These are phyloP conservation scores for Graptemys geographica DNA, from an alignment of 2,797 vertebrate genomes.

Conservation along the genomic window DNA sequence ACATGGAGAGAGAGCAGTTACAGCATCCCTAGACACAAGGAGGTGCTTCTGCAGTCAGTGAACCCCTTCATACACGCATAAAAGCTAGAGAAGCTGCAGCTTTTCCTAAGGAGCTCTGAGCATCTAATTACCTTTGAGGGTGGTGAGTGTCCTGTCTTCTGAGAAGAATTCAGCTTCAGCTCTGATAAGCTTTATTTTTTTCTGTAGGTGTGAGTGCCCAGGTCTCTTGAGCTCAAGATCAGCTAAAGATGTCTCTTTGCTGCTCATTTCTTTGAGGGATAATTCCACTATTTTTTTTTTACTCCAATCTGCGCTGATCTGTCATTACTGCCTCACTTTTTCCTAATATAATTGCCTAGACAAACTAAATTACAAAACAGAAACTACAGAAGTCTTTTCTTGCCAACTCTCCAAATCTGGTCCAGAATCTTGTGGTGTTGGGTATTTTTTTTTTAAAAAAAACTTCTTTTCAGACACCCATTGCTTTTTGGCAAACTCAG, in stretches of 20 bases:
- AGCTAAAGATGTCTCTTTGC: conserved; percentile 38
- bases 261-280: conserved; percentile 14
- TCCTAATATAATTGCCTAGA: conserved; percentile 64
- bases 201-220: not conserved
- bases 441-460: not conserved
- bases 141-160: not conserved
- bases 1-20: not conserved
- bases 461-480: not conserved
- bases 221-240: conserved; percentile 38
- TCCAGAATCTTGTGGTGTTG: conserved; percentile 43
- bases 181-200: conserved; percentile 23
- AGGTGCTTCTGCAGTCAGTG: not conserved
- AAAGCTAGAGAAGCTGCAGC: not conserved
- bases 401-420: conserved; percentile 51
- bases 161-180: not conserved
- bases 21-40: not conserved
- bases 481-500: conserved; percentile 24
- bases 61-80: not conserved
- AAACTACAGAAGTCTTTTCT: conserved; percentile 65
- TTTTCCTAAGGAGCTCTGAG: not conserved
- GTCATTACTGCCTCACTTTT: conserved; percentile 60
- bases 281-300: not conserved
- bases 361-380: conserved; percentile 63
- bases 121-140: not conserved
- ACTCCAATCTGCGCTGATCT: conserved; percentile 38